phyloP scores from a whole-genome alignment of 2,797 vertebrate species.

The Anguilla pacifica region DNA sequence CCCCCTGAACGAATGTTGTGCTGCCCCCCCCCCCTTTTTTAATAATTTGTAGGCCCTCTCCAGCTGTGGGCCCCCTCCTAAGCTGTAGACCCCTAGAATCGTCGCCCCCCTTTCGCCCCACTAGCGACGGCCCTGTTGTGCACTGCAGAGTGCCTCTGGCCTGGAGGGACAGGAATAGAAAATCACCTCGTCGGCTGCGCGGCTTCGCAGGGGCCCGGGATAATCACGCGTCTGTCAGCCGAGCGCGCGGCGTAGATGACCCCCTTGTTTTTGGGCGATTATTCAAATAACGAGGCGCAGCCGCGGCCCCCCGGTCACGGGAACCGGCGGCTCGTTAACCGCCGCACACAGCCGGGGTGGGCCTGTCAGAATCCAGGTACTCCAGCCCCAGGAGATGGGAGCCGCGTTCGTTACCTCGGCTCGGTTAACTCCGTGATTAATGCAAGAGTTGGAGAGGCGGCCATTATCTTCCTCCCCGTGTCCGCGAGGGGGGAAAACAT shows the following conservation, averaged over 20 bases:
- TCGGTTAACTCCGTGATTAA: conserved; percentile 24
- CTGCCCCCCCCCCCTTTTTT: too few relatives aligned
- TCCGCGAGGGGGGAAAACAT: not conserved
- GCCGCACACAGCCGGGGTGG: not conserved
- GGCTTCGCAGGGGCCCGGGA: conserved; percentile 34
- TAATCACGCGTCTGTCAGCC: conserved; percentile 45
- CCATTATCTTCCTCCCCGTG: not conserved
- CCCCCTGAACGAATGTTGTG: too few relatives aligned
- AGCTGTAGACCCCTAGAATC: too few relatives aligned
- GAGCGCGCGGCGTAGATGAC: conserved; percentile 6
- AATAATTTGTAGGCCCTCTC: too few relatives aligned
- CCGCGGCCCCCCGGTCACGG: not conserved
- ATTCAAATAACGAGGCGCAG: conserved; percentile 24
- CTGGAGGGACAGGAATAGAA: conserved; percentile 37
- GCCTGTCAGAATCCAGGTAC: conserved; percentile 12
- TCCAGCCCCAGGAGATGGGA: not conserved
- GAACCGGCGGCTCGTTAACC: conserved; percentile 20
- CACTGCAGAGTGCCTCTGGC: conserved; percentile 18
- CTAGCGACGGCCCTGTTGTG: not conserved
- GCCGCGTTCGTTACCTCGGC: conserved; percentile 19
- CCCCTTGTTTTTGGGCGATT: conserved; percentile 28
- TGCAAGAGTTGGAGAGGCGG: conserved; percentile 16
- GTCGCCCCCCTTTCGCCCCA: too few relatives aligned
- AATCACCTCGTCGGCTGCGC: conserved; percentile 29
- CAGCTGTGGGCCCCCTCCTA: too few relatives aligned